Percentiles rank a stretch among this genome's conserved stretches.
Evolutionary conservation across 2,113 vertebrate species (phyloP).

Genomic region (Neodon shergylaensis): DNA sequence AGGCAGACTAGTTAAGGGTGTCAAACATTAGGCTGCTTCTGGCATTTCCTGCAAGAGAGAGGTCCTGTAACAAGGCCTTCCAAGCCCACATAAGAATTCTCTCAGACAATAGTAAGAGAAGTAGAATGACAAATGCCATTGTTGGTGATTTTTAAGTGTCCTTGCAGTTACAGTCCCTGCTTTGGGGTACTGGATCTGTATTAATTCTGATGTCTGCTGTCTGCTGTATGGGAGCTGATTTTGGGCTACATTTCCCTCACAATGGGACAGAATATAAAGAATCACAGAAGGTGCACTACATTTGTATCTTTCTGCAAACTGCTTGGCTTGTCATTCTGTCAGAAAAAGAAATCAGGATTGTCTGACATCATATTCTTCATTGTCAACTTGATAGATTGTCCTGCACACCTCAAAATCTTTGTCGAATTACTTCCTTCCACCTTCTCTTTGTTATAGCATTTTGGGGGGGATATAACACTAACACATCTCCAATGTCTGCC

Average conservation of each 20-base stretch:
- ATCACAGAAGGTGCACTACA: background rate
- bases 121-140: conserved; percentile 3
- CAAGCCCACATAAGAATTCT: background rate
- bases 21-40: conserved; percentile 30
- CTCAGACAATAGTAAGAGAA: background rate
- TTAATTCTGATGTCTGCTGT: conserved; percentile 18
- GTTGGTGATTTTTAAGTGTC: background rate
- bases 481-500: conserved; percentile 14
- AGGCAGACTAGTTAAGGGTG: conserved; percentile 3
- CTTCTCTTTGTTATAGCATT: background rate
- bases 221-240: background rate
- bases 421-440: background rate
- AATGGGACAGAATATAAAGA: conserved; percentile 3
- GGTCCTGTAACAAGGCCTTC: background rate
- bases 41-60: conserved; percentile 8
- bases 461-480: conserved; percentile 39
- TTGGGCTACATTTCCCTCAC: background rate
- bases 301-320: conserved; percentile 59
- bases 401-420: conserved; percentile 41
- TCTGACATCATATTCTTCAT: conserved; percentile 54
- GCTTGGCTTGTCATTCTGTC: conserved; percentile 32
- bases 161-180: background rate
- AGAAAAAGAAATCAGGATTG: conserved; percentile 47
- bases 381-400: conserved; percentile 50
- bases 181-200: background rate